Evolutionary conservation across 2,888 invertebrate species (phyloP), one percentile per base, ranked within the genome.

Genomic region (Crepidodera aurea): DNA sequence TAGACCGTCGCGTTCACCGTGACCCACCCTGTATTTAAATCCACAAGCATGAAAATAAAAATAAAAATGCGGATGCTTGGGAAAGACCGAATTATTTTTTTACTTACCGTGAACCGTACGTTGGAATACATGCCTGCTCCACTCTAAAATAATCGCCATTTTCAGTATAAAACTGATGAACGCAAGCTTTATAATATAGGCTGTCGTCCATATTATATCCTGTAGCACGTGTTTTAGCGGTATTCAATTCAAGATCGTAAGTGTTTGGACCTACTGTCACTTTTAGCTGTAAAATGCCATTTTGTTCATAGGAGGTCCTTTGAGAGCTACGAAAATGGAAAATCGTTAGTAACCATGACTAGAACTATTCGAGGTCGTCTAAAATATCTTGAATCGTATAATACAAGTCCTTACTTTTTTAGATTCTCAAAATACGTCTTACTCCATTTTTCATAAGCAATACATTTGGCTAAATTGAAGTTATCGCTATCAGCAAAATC

Each of bases 291-390:
- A 90, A 74, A 40, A 79, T 80, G 1, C 90, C 90, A 83, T 88
- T 88, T 80, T 92, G 91, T 72, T 92, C 91, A 76, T 91, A 91
- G 77, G 91, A 91, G 0, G 88, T 87, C 81, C 90, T 90, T 77
- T 90, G 90, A 29, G 85, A 81, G 64, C 90, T 90, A 77, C 37
- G 82, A 73, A 64, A 39, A 51, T 60, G n/a, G n/a, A n/a, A n/a
- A n/a, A n/a, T n/a, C n/a, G n/a, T n/a, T n/a, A n/a, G n/a, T n/a
- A n/a, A n/a, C n/a, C n/a, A n/a, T n/a, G n/a, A n/a, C n/a, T n/a
- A n/a, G n/a, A n/a, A n/a, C n/a, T n/a, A n/a, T n/a, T n/a, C n/a
- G n/a, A n/a, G n/a, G n/a, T n/a, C n/a, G n/a, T n/a, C n/a, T n/a
- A n/a, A n/a, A n/a, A n/a, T n/a, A n/a, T n/a, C n/a, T n/a, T n/a